Percentiles rank a stretch among this genome's conserved stretches.
phyloP scores from a whole-genome alignment of 2,888 invertebrate species.

The Cephonodes hylas region DNA sequence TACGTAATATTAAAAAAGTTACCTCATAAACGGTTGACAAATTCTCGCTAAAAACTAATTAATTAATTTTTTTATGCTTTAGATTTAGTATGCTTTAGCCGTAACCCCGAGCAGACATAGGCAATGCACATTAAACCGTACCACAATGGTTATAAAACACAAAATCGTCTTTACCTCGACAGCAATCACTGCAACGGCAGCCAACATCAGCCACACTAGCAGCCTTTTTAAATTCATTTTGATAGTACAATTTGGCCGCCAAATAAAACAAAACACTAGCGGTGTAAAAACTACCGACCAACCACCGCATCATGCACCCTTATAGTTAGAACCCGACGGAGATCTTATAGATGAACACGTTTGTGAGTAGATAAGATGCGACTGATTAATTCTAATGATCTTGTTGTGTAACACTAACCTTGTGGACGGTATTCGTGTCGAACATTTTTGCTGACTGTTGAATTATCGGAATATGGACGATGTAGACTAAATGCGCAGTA shows the following conservation, averaged over 20 bases:
- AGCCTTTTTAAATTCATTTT: slow-evolving; percentile 61
- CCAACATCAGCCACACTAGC: slow-evolving; percentile 37
- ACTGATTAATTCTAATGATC: slow-evolving; percentile 31
- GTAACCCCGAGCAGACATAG: too few relatives aligned
- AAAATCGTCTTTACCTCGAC: slow-evolving; percentile 49
- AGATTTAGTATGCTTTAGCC: too few relatives aligned
- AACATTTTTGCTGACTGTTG: slow-evolving; percentile 35
- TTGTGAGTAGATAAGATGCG: slow-evolving; percentile 45
- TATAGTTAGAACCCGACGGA: slow-evolving; percentile 22
- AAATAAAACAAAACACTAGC: slow-evolving; percentile 58
- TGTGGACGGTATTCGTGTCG: slow-evolving; percentile 21
- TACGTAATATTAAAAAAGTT: too few relatives aligned
- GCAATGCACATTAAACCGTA: too few relatives aligned
- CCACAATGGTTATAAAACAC: too few relatives aligned
- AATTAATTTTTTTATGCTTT: too few relatives aligned
- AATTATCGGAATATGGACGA: slow-evolving; percentile 4
- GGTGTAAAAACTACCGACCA: slow-evolving; percentile 56
- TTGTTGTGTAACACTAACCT: slow-evolving; percentile 29
- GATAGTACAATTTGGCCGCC: slow-evolving; percentile 54
- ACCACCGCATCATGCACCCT: slow-evolving; percentile 52
- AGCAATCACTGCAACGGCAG: slow-evolving; percentile 37
- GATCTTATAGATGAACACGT: slow-evolving; percentile 34
- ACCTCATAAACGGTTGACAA: too few relatives aligned
- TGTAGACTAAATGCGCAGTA: slow-evolving; percentile 11
- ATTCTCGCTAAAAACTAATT: too few relatives aligned